Evolutionary conservation across 1,140 invertebrate genomes (phyloP), one percentile per base, ranked within the genome.

Genomic region (Camponotus pennsylvanicus): DNA sequence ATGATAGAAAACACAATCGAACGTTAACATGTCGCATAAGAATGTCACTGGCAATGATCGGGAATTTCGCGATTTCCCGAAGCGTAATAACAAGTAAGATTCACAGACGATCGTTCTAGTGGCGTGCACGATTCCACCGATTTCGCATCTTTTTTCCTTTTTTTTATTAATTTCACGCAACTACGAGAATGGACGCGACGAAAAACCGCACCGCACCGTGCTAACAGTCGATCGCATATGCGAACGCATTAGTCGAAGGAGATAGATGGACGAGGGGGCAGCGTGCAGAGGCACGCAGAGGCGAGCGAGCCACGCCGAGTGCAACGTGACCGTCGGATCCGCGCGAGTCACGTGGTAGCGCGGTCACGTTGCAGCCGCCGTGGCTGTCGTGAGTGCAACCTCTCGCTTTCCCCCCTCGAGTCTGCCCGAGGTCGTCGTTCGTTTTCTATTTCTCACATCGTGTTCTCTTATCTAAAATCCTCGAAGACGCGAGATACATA

Each of bases 321-420:
- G 91, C 91, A 94, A 93, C 93, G 95, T 93, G 90, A 94, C 93
- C 80, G 64, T 84, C 78, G 84, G 15, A 88, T 88, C 79, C 79
- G 69, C 73, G 64, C 78, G 76, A 71, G 79, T 93, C 91, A 89
- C 85, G 90, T 93, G 90, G 90, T 93, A n/a, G 86, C 71, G 71
- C 82, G 77, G 92, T 95, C 95, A 96, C 95, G 94, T 96, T 95
- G 95, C 92, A 92, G 75, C 61, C 92, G 94, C 94, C 93, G 95
- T 95, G 94, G 94, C 92, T 79, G 94, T 92, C 82, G 21, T 15
- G 77, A 71, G 37, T 59, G 37, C 55, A 32, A 45, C 64, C 15
- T 85, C 64, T 79, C 82, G 71, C 82, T 90, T 34, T n/a, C 52
- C 59, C 7, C 21, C 64, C n/a, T 18, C 4, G 3, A 40, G 37